phyloP scores from a whole-genome alignment of 2,888 invertebrate genomes.

The Dinocampus coccinellae region DNA sequence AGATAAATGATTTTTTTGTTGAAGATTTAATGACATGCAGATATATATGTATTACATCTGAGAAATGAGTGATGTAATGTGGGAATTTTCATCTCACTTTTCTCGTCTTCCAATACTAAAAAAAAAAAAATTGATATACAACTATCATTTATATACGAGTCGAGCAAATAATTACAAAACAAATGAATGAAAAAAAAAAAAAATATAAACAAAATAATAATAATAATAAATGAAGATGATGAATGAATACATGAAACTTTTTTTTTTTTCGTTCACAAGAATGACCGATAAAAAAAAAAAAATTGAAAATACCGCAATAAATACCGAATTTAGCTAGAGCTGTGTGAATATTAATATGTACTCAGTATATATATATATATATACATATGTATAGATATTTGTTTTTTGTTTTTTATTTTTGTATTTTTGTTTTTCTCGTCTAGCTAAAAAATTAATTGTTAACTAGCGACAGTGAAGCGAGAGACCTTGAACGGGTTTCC shows the following conservation, averaged over 20 bases:
- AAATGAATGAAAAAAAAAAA: neutral
- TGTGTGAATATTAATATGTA: neutral
- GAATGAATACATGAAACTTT: neutral
- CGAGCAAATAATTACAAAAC: too few relatives aligned
- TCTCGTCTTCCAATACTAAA: neutral
- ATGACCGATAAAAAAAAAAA: neutral
- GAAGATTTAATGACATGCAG: slow-evolving; percentile 10
- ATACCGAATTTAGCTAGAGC: neutral
- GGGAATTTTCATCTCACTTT: neutral
- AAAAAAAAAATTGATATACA: neutral
- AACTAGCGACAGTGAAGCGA: slow-evolving; percentile 44
- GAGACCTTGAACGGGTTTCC: slow-evolving; percentile 57
- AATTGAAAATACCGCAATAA: neutral
- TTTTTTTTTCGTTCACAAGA: neutral
- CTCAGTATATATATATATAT: too few relatives aligned
- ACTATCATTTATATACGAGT: neutral
- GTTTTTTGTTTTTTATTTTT: too few relatives aligned
- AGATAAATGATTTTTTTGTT: slow-evolving; percentile 15
- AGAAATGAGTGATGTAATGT: neutral
- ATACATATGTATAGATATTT: too few relatives aligned
- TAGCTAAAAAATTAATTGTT: slow-evolving; percentile 27
- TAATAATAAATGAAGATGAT: neutral
- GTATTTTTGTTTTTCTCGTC: neutral
- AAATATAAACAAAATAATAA: neutral
- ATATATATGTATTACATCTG: neutral